Conservation (phyloP, 2,888 invertebrate genomes). For the Acanthosepion pharaonis region DNA sequence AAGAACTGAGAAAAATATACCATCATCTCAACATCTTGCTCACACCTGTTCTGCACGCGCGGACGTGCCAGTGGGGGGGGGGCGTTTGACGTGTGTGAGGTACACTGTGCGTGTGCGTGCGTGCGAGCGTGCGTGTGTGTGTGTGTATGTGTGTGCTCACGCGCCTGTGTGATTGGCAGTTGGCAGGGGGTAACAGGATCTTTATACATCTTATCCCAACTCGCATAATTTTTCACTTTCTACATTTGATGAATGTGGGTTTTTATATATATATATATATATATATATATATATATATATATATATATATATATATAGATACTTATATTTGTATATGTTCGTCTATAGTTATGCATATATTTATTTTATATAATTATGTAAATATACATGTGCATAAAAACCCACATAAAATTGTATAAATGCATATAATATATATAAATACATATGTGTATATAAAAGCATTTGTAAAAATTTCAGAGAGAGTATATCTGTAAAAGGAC, state of each 20-base stretch:
- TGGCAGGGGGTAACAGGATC: conserved; percentile 13
- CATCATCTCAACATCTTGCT: not conserved
- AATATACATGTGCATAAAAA: not conserved
- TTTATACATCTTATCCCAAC: not conserved
- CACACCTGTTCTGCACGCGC: not conserved
- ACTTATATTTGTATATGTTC: not conserved
- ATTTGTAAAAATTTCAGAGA: too few species aligned
- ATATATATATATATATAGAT: not conserved
- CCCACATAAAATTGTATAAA: too few species aligned
- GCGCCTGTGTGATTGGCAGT: not conserved
- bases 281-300: not conserved
- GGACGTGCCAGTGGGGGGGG: not conserved
- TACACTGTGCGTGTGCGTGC: not conserved
- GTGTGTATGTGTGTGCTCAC: not conserved
- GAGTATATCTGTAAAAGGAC: too few species aligned
- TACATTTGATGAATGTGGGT: not conserved
- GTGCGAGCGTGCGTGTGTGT: not conserved
- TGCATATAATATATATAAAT: too few species aligned
- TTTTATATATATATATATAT: not conserved
- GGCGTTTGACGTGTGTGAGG: not conserved
- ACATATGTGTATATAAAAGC: too few species aligned
- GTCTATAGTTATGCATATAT: not conserved
- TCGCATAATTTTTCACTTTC: not conserved
- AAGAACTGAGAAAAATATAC: not conserved
- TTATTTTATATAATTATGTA: not conserved